These are phyloP conservation scores for Rhabdornis inornatus DNA, from an alignment of 2,113 vertebrate species.

Conservation along the genomic window DNA sequence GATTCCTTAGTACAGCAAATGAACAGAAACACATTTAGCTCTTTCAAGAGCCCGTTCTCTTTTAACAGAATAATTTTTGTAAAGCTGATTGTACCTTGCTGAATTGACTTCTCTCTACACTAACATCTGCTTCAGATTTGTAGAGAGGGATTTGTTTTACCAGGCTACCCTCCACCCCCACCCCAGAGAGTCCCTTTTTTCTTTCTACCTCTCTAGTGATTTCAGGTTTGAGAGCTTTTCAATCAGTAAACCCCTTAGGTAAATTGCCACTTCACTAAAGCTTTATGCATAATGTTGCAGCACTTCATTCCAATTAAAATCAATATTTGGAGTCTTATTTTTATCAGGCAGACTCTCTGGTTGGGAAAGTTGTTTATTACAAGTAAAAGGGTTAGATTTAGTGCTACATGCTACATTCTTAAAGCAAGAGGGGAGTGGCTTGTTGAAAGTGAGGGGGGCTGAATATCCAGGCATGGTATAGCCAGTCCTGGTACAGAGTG, in stretches of 20 bases:
- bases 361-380: slow-evolving; percentile 67
- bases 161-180: slow-evolving; percentile 30
- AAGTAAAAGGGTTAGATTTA: slow-evolving; percentile 49
- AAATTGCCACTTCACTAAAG: slow-evolving; percentile 88
- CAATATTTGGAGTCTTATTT: slow-evolving; percentile 78
- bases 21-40: slow-evolving; percentile 73
- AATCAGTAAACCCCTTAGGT: slow-evolving; percentile 81
- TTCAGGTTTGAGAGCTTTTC: slow-evolving; percentile 82
- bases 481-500: neutral
- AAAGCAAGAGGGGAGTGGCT: slow-evolving; percentile 1
- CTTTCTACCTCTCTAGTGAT: slow-evolving; percentile 62
- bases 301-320: slow-evolving; percentile 93
- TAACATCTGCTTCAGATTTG: slow-evolving; percentile 71
- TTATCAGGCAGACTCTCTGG: slow-evolving; percentile 59
- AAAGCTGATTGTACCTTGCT: slow-evolving; percentile 68
- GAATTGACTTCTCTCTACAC: slow-evolving; percentile 68
- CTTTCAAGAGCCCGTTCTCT: slow-evolving; percentile 70
- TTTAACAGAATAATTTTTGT: slow-evolving; percentile 72
- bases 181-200: slow-evolving; percentile 3
- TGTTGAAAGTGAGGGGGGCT: neutral
- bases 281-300: slow-evolving; percentile 85
- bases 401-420: neutral
- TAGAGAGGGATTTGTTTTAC: slow-evolving; percentile 66
- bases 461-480: neutral
- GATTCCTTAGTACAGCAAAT: slow-evolving; percentile 82